Base-by-base conservation (phyloP, 2,888 invertebrate genomes). In the Dicyrtomina minuta region DNA sequence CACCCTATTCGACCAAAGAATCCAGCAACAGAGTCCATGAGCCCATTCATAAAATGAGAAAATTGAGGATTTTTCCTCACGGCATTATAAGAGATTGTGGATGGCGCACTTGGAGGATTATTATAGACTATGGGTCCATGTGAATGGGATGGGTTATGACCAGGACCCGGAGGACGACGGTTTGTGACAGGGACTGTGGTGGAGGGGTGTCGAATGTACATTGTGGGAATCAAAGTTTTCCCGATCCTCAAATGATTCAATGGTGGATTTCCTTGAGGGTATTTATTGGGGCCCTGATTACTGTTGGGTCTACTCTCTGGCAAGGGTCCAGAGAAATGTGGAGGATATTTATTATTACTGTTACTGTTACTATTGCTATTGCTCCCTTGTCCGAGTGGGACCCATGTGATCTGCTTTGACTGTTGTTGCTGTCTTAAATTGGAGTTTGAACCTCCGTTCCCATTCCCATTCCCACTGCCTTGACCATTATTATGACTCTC, bases 21-120 rank as follows among this genome's bases (percentile, higher is more conserved):
- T 27, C 68, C 73, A 20, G 78, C 72, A n/a, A 78, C 77, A 43
- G 78, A 75, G 46, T 77, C 75, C 77, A 78, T 77, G 24, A 78
- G 66, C 27, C 73, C 71, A 72, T 76, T 75, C 68, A 78, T 72
- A 41, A 77, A 77, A 8, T 70, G 66, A 55, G 76, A 72, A n/a
- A 71, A 20, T 65, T 65, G 65, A 41, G 65, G 65, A 55, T 65
- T 53, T 24, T 41, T 41, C 26, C 51, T 53, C 1, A 62, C 33
- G 13, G 51, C 41, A 56, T 43, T 62, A 17, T 62, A 62, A n/a
- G 61, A 53, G 6, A 55, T 6, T n/a, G 68, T 41, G 10, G 67
- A 60, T 12, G 62, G 26, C 20, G n/a, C 27, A 20, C 26, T 27
- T 6, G 26, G n/a, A 13, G 41, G 17, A 24, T 10, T 49, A 44